These are phyloP conservation scores for Scaptomyza tumidula DNA, from an alignment of 2,888 invertebrate genomes.

Conservation along the genomic window DNA sequence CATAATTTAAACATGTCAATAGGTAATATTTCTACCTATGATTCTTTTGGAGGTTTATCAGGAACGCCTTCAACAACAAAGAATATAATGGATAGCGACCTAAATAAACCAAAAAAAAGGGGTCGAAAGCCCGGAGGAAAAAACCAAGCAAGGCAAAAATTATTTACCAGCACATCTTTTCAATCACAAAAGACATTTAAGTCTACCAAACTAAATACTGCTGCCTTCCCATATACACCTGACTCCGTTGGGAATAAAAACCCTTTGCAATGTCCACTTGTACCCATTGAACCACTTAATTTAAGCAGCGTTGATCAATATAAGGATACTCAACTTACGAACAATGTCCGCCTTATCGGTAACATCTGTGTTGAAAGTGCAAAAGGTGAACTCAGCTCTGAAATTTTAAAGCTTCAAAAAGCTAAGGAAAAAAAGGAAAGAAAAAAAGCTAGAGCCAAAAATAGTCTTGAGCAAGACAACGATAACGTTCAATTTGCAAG, in stretches of 20 bases:
- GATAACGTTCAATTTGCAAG: background rate
- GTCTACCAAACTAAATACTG: constrained; percentile 10
- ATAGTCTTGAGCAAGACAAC: constrained; percentile 11
- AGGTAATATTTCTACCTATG: constrained; percentile 8
- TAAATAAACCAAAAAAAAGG: constrained; percentile 79
- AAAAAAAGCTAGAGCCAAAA: constrained; percentile 67
- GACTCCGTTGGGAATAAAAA: constrained; percentile 1
- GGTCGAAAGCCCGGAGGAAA: constrained; percentile 83
- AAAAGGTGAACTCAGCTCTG: background rate
- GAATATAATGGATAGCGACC: constrained; percentile 23
- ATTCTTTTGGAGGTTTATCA: constrained; percentile 8
- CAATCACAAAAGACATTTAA: constrained; percentile 33
- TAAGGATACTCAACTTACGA: constrained; percentile 3
- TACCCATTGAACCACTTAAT: constrained; percentile 54
- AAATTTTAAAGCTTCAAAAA: constrained; percentile 24
- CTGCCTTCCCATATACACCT: constrained; percentile 3
- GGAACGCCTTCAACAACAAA: background rate
- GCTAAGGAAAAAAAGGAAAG: constrained; percentile 74
- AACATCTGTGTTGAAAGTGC: background rate
- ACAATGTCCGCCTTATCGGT: background rate
- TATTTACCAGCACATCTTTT: constrained; percentile 9
- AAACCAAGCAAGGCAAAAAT: constrained; percentile 62
- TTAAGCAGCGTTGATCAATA: constrained; percentile 41
- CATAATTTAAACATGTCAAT: constrained; percentile 4
- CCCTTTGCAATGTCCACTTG: background rate